These are phyloP conservation scores for Dromococcyx pavoninus DNA, from an alignment of 2,797 vertebrate species.

Conservation along the genomic window DNA sequence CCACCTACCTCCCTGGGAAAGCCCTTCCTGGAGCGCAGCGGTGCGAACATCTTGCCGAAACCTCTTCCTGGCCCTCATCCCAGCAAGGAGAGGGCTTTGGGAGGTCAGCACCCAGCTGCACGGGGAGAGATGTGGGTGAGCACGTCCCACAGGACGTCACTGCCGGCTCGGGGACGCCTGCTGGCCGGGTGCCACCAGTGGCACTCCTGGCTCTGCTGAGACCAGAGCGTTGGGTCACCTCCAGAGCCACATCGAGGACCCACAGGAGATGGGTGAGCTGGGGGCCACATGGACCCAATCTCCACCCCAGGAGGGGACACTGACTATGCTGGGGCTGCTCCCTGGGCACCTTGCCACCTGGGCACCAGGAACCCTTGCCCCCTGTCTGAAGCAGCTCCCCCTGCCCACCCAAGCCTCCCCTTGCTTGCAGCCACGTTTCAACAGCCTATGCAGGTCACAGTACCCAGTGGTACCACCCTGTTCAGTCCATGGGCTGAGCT, in stretches of 20 bases:
- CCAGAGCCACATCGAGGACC: rapidly evolving
- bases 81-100: rapidly evolving
- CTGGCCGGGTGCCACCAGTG: neutral
- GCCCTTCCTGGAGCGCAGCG: rapidly evolving
- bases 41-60: neutral
- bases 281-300: rapidly evolving
- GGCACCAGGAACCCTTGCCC: rapidly evolving
- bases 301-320: neutral
- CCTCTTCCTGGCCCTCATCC: rapidly evolving
- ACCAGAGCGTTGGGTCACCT: rapidly evolving
- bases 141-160: neutral
- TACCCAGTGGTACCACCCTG: neutral
- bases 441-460: neutral
- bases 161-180: neutral
- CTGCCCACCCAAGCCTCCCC: neutral
- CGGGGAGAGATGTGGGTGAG: neutral
- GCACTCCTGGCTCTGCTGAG: neutral
- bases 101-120: neutral
- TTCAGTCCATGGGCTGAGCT: too few relatives aligned
- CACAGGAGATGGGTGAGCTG: rapidly evolving
- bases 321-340: neutral
- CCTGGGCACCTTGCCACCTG: neutral
- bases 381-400: neutral
- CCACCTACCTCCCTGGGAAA: neutral
- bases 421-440: neutral